Conservation (phyloP, 92 coral and sea anemone genomes). For the Siderastrea radians region DNA sequence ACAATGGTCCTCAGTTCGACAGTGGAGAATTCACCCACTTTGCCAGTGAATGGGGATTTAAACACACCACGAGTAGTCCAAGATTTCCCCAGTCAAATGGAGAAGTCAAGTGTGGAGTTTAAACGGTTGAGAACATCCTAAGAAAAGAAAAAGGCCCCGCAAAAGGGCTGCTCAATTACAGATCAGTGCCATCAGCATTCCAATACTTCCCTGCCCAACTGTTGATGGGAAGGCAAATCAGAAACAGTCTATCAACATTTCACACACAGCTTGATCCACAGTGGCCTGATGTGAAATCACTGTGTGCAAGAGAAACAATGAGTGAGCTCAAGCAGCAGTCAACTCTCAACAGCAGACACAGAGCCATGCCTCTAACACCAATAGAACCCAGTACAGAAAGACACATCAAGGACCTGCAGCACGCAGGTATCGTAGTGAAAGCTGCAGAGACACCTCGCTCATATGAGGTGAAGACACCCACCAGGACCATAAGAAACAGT, state of each 20-base stretch:
- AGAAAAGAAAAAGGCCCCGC: constrained; percentile 4
- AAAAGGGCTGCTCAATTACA: constrained; percentile 15
- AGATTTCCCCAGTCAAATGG: constrained; percentile 19
- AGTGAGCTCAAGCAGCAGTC: constrained; percentile 6
- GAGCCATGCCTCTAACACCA: constrained; percentile 29
- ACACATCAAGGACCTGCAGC: constrained; percentile 20
- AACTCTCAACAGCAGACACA: constrained; percentile 14
- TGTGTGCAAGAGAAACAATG: constrained; percentile 6
- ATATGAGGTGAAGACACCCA: constrained; percentile 32
- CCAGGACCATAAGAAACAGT: constrained; percentile 35
- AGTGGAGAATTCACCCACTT: constrained; percentile 31
- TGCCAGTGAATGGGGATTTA: constrained; percentile 54
- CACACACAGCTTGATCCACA: constrained; percentile 18
- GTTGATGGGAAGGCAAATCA: constrained; percentile 14
- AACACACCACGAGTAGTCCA: background rate
- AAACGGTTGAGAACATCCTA: background rate
- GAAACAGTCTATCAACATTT: constrained; percentile 10
- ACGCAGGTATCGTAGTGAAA: constrained; percentile 26
- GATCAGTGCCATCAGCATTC: constrained; percentile 10
- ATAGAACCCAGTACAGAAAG: constrained; percentile 48
- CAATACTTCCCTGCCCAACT: constrained; percentile 9
- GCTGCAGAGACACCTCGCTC: constrained; percentile 20
- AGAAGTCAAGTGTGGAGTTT: constrained; percentile 44
- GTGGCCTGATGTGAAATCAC: constrained; percentile 18
- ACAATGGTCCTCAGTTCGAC: constrained; percentile 7